A percentile compares a stretch with the other conserved stretches of the same genome.
Conservation (phyloP, 2,797 vertebrate genomes). For the Dendrocincla tyrannina region DNA sequence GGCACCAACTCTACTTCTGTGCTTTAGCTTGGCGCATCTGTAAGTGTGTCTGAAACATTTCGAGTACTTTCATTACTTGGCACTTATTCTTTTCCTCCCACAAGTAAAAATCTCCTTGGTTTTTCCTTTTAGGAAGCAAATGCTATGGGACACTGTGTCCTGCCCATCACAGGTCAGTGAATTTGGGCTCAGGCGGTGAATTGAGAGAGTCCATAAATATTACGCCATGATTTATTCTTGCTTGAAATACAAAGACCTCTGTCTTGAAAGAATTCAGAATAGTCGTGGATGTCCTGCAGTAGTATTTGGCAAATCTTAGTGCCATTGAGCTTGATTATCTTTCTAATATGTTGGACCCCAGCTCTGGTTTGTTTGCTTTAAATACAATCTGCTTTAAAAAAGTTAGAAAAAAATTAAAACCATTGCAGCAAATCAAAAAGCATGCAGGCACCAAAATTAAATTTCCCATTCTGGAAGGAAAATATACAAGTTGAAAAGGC, state of each 20-base stretch:
- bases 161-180: neutral
- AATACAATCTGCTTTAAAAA: slow-evolving; percentile 21
- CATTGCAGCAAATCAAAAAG: neutral
- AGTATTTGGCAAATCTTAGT: neutral
- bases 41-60: neutral
- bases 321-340: neutral
- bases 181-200: neutral
- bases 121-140: neutral
- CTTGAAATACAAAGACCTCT: neutral
- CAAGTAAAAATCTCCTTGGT: neutral
- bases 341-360: neutral
- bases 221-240: neutral
- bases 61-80: neutral
- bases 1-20: neutral
- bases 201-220: neutral
- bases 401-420: neutral
- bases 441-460: slow-evolving; percentile 14
- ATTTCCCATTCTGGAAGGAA: slow-evolving; percentile 30
- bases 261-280: neutral
- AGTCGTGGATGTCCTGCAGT: neutral
- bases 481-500: slow-evolving; percentile 54
- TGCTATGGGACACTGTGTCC: neutral
- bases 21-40: neutral
- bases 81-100: neutral
- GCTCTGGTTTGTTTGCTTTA: slow-evolving; percentile 11